Percentiles rank a stretch among this genome's conserved stretches.
Evolutionary conservation across 2,797 vertebrate species (phyloP).

Genomic region (Tokudaia tokunoshimensis): DNA sequence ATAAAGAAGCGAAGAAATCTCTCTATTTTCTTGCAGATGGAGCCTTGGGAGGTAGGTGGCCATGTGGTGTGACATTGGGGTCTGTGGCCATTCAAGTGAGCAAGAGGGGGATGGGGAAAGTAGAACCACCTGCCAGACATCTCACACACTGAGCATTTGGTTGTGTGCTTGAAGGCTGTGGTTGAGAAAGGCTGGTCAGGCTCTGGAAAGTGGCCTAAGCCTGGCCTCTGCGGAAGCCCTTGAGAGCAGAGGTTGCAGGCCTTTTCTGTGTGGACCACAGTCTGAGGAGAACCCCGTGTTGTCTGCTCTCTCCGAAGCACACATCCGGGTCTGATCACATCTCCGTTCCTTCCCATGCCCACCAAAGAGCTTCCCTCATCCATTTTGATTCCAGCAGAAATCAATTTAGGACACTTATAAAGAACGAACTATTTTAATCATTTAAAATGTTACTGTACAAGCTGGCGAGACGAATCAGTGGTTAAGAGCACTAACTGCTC

Average conservation of each 20-base stretch:
- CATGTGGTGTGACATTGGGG: background rate
- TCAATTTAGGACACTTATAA: background rate
- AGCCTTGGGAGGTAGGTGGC: background rate
- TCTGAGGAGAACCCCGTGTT: background rate
- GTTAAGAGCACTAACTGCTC: too few relatives aligned
- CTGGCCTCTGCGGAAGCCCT: background rate
- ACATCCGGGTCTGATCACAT: background rate
- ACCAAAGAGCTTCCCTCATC: background rate
- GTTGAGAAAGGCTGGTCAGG: fast-evolving
- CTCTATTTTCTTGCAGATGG: background rate
- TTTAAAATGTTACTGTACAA: background rate
- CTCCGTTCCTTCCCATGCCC: background rate
- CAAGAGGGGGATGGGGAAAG: background rate
- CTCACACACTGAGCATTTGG: background rate
- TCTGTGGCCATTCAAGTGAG: background rate
- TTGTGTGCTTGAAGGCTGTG: background rate
- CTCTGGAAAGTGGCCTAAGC: background rate
- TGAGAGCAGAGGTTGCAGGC: background rate
- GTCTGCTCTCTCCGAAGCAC: background rate
- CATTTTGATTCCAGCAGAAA: background rate
- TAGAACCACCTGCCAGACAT: too few relatives aligned
- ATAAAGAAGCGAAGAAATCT: background rate
- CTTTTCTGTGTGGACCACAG: background rate
- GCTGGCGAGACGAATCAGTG: too few relatives aligned
- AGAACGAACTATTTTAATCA: background rate